Percentiles rank a stretch among this genome's conserved stretches.
These are phyloP conservation scores for Gandaritis pyraliata DNA, from an alignment of 2,888 invertebrate genomes.

Conservation along the genomic window DNA sequence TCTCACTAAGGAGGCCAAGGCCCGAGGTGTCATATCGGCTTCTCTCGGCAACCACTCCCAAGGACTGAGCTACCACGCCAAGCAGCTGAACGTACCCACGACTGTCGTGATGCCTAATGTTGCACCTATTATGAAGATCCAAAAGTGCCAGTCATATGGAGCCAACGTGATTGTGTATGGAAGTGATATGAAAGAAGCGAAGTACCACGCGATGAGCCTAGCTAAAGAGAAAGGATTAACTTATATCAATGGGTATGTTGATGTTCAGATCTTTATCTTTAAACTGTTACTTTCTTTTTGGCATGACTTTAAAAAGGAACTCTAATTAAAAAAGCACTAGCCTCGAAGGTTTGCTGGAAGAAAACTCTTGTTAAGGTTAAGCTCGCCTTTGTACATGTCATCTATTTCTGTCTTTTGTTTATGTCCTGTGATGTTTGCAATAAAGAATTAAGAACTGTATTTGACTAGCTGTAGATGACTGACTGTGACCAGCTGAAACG, in stretches of 20 bases:
- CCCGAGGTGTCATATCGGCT: conserved; percentile 94
- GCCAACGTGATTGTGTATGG: conserved; percentile 94
- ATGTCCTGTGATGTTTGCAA: no score
- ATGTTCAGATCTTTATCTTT: no score
- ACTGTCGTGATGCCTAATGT: conserved; percentile 98
- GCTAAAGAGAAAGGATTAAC: conserved; percentile 88
- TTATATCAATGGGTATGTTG: conserved; percentile 93
- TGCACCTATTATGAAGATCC: conserved; percentile 98
- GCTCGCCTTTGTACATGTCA: no score
- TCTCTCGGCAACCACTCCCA: conserved; percentile 98
- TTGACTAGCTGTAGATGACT: neutral
- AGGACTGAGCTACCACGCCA: conserved; percentile 90
- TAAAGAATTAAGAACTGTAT: no score
- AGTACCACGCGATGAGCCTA: conserved; percentile 89
- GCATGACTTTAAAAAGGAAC: no score
- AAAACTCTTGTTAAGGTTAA: no score
- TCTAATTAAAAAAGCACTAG: no score
- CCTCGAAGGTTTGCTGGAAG: no score
- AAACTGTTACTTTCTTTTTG: no score
- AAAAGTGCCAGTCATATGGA: conserved; percentile 92
- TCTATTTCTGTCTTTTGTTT: no score
- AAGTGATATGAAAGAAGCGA: conserved; percentile 93
- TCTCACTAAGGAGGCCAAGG: conserved; percentile 88
- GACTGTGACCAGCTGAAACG: no score
- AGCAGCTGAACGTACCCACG: conserved; percentile 87